phyloP scores from a whole-genome alignment of 2,113 vertebrate species.

The Bos taurus region DNA sequence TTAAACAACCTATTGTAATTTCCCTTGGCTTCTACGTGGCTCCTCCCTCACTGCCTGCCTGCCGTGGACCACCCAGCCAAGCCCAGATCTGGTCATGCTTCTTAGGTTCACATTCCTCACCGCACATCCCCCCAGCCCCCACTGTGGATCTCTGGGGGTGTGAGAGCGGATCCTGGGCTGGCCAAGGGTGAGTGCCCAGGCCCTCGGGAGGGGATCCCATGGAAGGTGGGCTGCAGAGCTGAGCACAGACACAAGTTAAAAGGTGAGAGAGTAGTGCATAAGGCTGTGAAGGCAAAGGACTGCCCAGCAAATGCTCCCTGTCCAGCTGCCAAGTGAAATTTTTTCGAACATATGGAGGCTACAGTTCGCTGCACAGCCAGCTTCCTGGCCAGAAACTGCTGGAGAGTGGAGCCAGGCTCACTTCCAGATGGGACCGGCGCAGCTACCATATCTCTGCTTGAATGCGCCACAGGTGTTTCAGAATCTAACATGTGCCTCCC shows the following conservation, averaged over 20 bases:
- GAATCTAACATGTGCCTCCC: neutral
- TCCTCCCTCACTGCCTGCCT: neutral
- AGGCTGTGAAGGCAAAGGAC: neutral
- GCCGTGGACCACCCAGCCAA: rapidly evolving
- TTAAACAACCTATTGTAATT: neutral
- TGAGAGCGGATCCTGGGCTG: neutral
- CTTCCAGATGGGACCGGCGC: neutral
- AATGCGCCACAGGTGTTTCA: neutral
- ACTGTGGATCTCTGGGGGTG: neutral
- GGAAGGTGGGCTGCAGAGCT: neutral
- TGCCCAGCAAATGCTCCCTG: neutral
- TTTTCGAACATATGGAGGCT: slow-evolving; percentile 11
- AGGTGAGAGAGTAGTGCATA: neutral
- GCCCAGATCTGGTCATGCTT: neutral
- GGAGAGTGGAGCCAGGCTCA: neutral
- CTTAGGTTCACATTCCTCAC: neutral
- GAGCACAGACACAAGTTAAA: neutral
- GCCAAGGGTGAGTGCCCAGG: neutral
- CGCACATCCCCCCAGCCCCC: rapidly evolving
- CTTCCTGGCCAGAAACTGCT: neutral
- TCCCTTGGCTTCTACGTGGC: neutral
- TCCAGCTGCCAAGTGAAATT: slow-evolving; percentile 6
- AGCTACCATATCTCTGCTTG: neutral
- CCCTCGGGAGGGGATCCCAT: neutral
- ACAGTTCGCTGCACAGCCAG: neutral